Conservation (phyloP, 2,113 vertebrate genomes). For the Dicrurus megarhynchus region DNA sequence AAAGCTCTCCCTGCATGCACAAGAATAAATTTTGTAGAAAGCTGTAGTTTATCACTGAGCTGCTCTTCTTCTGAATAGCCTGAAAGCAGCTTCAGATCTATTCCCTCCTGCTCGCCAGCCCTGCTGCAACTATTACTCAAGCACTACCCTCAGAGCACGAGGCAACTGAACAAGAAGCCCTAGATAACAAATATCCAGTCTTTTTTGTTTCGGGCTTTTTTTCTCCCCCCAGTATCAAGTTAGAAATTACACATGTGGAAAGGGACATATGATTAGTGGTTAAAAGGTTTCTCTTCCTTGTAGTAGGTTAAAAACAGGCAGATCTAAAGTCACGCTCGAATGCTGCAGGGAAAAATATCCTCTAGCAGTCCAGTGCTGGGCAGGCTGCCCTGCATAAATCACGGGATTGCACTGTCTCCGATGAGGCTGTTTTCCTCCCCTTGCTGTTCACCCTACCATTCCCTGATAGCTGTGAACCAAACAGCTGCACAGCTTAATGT, state of each 20-base stretch:
- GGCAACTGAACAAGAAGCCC: neutral
- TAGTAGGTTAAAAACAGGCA: neutral
- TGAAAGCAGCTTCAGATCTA: neutral
- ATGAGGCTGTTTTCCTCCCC: neutral
- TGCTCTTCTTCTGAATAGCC: neutral
- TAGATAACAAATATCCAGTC: neutral
- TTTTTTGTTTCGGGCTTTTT: accelerated
- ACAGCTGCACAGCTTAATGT: neutral
- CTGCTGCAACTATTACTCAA: neutral
- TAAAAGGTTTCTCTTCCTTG: neutral
- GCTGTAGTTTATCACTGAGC: neutral
- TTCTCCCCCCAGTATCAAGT: neutral
- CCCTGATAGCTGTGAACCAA: neutral
- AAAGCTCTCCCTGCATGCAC: neutral
- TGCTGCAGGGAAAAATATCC: neutral
- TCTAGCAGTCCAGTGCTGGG: neutral
- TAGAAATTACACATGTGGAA: neutral
- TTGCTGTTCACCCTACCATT: neutral
- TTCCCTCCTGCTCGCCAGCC: neutral
- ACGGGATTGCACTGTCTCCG: neutral
- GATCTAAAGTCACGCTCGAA: neutral
- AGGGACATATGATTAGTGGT: neutral
- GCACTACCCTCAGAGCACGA: neutral
- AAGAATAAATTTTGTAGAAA: neutral
- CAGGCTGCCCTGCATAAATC: slow-evolving; percentile 50